Evolutionary conservation across 2,888 invertebrate species (phyloP), one percentile per base, ranked within the genome.

Genomic region (Sminthurinus aureus): DNA sequence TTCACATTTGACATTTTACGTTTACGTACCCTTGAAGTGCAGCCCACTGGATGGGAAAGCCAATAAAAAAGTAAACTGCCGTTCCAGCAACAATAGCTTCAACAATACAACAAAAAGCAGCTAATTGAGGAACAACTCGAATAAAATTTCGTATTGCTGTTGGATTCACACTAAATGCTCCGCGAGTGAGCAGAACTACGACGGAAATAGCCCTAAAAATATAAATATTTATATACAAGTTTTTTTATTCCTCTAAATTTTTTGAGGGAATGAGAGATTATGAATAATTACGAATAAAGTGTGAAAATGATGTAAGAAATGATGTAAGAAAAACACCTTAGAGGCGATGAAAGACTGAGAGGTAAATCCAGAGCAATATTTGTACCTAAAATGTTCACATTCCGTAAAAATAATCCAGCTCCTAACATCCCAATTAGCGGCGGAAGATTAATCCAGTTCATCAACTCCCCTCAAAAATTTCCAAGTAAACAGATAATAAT

Each of bases 381-480:
- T 71, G 87, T 85, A 52, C 79, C 79, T 13, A 86, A 86, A 52
- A 50, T 77, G n/a, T n/a, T n/a, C 22, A 87, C 85, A 83, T 88
- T 88, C 51, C 85, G 75, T 38, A 88, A 83, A 64, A 87, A 81
- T 22, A 88, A 67, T 26, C 88, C 88, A 12, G 88, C 87, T 24
- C 73, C 73, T 0, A 86, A 26, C 87, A 88, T 87, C 22, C 88
- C 88, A 50, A 85, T 51, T n/a, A 87, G 50, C 22, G 86, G 86
- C 22, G 88, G 88, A 1, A 87, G 79, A 22, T 84, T 67, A n/a
- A 86, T 15, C n/a, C 77, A 22, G 24, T 87, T 86, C 13, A 82
- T 75, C 6, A 86, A 69, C 51, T 86, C 79, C 18, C 88, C 88
- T 88, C 58, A 24, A 83, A 38, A 6, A 73, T 13, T 66, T 9